Evolutionary conservation across 2,888 invertebrate genomes (phyloP).

Genomic region (Mallateleia sp.): DNA sequence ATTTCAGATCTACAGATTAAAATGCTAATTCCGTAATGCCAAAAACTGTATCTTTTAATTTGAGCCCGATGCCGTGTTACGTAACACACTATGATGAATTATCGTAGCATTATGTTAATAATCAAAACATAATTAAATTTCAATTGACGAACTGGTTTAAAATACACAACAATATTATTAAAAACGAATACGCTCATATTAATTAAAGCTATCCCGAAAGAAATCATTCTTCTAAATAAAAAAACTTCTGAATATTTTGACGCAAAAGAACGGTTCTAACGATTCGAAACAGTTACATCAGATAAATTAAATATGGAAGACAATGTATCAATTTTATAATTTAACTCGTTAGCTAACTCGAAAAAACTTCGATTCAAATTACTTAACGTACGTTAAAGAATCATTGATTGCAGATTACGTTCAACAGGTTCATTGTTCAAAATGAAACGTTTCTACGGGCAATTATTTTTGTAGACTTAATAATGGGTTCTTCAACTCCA

Average conservation of each 20-base stretch:
- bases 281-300: neutral
- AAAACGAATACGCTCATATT: neutral
- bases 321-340: neutral
- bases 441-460: slow-evolving; percentile 41
- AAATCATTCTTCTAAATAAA: neutral
- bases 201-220: neutral
- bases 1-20: slow-evolving; percentile 47
- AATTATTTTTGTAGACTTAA: slow-evolving; percentile 58
- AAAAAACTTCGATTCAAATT: slow-evolving; percentile 3
- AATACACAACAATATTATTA: neutral
- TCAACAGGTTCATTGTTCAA: slow-evolving; percentile 51
- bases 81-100: slow-evolving; percentile 4
- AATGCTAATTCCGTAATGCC: slow-evolving; percentile 37
- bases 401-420: slow-evolving; percentile 16
- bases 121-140: slow-evolving; percentile 12
- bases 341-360: neutral
- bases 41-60: slow-evolving; percentile 41
- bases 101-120: neutral
- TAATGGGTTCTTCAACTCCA: slow-evolving; percentile 38
- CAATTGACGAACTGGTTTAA: slow-evolving; percentile 10
- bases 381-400: neutral
- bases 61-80: neutral
- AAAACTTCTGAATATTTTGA: neutral
- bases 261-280: neutral
- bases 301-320: neutral